phyloP scores from a whole-genome alignment of 1,140 invertebrate species.

The Pantala flavescens region DNA sequence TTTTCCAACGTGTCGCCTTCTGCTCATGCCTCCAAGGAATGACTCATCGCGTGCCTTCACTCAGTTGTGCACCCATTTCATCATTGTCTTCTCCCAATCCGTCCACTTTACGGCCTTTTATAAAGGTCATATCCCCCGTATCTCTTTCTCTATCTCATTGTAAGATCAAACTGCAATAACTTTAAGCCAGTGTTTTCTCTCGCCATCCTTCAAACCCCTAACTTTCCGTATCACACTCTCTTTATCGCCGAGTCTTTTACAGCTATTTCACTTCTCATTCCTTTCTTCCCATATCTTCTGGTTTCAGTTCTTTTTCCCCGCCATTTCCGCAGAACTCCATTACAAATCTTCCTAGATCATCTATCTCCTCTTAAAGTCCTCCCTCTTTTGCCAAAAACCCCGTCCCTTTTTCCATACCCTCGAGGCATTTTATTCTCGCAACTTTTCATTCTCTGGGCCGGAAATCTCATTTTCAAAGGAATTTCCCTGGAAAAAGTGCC shows the following conservation, averaged over 20 bases:
- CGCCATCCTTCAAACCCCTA: background rate
- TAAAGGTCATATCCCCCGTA: background rate
- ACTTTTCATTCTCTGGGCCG: background rate
- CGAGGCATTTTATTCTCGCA: background rate
- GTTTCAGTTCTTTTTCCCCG: background rate
- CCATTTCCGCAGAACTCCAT: background rate
- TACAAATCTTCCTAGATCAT: background rate
- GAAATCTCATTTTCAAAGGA: slow-evolving; percentile 7
- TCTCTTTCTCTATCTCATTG: background rate
- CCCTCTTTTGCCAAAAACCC: background rate
- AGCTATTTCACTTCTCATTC: no score
- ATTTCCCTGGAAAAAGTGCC: background rate
- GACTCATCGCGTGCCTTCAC: background rate
- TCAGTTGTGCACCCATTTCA: background rate
- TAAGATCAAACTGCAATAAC: no score
- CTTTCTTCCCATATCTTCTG: background rate
- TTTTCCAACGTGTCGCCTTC: background rate
- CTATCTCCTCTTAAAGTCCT: background rate
- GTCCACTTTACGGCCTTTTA: background rate
- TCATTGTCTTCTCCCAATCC: background rate
- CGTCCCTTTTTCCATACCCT: background rate
- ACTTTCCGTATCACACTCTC: background rate
- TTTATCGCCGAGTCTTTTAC: background rate
- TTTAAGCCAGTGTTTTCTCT: no score
- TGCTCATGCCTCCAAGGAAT: background rate